Evolutionary conservation across 2,888 invertebrate genomes (phyloP).

Genomic region (Mechanitis messenoides): DNA sequence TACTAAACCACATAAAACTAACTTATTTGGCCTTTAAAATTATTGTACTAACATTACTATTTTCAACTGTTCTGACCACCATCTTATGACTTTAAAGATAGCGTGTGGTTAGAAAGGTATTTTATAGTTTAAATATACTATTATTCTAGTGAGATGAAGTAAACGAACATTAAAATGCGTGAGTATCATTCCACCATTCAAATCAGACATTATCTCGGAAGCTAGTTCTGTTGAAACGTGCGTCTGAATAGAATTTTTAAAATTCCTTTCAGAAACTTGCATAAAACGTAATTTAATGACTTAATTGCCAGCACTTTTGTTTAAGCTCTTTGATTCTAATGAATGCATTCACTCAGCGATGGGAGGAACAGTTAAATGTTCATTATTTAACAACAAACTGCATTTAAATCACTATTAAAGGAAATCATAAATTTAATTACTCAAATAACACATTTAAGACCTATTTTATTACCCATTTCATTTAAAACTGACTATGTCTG

Average conservation of each 20-base stretch:
- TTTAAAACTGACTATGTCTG: too few species aligned
- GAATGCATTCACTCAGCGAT: slow-evolving; percentile 1
- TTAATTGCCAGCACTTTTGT: slow-evolving; percentile 3
- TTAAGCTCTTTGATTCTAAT: slow-evolving; percentile 2
- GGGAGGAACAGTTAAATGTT: not conserved
- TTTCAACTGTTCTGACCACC: not conserved
- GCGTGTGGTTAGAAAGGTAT: not conserved
- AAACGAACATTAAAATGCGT: too few species aligned
- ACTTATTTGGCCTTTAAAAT: not conserved
- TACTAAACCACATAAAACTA: not conserved
- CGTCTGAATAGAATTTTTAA: slow-evolving; percentile 18
- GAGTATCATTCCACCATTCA: too few species aligned
- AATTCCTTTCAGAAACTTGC: slow-evolving; percentile 13
- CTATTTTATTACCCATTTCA: not conserved
- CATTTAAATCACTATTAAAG: not conserved
- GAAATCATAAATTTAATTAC: slow-evolving; percentile 2
- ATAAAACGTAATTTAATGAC: slow-evolving; percentile 4
- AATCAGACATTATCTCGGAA: not conserved
- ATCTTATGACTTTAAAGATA: not conserved
- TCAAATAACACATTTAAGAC: not conserved
- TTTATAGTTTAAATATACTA: too few species aligned
- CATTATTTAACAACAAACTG: not conserved
- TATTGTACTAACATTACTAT: not conserved
- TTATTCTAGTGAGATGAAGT: too few species aligned
- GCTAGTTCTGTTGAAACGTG: not conserved